Evolutionary conservation across 2,113 vertebrate genomes (phyloP).

Genomic region (Ellobius talpinus): DNA sequence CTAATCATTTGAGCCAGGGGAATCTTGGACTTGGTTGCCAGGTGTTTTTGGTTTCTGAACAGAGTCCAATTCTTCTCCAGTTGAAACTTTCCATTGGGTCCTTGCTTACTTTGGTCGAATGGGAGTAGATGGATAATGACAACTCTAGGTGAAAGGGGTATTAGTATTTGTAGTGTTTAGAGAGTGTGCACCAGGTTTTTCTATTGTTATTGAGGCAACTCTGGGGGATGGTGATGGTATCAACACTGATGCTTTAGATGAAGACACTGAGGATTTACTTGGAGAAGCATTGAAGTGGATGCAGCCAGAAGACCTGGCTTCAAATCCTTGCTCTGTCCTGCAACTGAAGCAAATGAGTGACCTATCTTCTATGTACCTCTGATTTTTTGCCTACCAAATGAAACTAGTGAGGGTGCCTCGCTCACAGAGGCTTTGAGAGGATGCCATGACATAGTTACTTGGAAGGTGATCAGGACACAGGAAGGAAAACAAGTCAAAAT

Average conservation of each 20-base stretch:
- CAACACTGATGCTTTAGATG: neutral
- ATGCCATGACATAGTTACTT: neutral
- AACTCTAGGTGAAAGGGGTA: neutral
- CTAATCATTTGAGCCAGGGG: neutral
- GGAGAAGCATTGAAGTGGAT: neutral
- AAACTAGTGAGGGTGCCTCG: neutral
- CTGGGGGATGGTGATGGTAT: neutral
- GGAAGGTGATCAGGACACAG: neutral
- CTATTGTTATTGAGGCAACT: neutral
- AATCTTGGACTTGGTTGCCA: neutral
- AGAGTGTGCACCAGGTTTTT: neutral
- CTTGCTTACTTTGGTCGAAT: neutral
- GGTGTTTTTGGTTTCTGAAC: constrained; percentile 38
- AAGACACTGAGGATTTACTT: neutral
- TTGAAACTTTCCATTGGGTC: neutral
- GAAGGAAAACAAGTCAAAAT: neutral
- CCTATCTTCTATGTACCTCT: neutral
- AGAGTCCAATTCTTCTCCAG: neutral
- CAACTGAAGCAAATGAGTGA: neutral
- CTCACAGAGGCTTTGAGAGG: neutral
- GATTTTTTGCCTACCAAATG: neutral
- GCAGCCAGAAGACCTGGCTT: neutral
- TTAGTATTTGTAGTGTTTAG: neutral
- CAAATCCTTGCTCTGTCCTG: neutral
- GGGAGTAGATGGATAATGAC: neutral